Evolutionary conservation across 2,797 vertebrate genomes (phyloP).

Genomic region (Catostomus latipinnis): DNA sequence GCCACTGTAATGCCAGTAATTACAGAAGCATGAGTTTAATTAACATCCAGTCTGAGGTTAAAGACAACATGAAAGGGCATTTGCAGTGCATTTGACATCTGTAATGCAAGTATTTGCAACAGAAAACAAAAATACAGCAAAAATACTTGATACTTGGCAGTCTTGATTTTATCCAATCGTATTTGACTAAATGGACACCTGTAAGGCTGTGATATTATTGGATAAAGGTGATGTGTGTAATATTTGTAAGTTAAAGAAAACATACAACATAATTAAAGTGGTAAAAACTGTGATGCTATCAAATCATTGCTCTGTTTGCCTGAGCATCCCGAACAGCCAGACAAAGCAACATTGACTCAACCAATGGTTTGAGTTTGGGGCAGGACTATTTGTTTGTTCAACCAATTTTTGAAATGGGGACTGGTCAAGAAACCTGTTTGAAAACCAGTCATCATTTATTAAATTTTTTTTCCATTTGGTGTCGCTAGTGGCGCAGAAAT

Average conservation of each 20-base stretch:
- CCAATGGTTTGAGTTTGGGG: too few relatives aligned
- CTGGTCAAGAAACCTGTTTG: too few relatives aligned
- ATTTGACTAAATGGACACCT: not conserved
- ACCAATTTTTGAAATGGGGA: too few relatives aligned
- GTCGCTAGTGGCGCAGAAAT: too few relatives aligned
- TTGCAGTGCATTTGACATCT: not conserved
- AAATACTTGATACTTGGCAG: not conserved
- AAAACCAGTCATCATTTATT: too few relatives aligned
- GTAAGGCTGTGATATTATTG: not conserved
- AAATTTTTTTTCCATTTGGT: too few relatives aligned
- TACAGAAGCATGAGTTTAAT: conserved; percentile 13
- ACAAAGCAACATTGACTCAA: too few relatives aligned
- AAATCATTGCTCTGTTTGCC: too few relatives aligned
- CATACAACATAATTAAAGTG: too few relatives aligned
- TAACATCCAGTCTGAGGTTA: not conserved
- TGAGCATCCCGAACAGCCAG: too few relatives aligned
- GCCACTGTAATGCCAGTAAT: not conserved
- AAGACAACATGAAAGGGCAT: not conserved
- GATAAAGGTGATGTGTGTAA: not conserved
- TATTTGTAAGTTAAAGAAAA: not conserved
- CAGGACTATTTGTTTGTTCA: too few relatives aligned
- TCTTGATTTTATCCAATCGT: not conserved
- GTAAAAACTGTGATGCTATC: too few relatives aligned
- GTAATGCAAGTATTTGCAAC: not conserved
- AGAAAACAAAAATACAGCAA: not conserved